These are phyloP conservation scores for Trematomus bernacchii DNA, from an alignment of 2,797 vertebrate species.

Conservation along the genomic window DNA sequence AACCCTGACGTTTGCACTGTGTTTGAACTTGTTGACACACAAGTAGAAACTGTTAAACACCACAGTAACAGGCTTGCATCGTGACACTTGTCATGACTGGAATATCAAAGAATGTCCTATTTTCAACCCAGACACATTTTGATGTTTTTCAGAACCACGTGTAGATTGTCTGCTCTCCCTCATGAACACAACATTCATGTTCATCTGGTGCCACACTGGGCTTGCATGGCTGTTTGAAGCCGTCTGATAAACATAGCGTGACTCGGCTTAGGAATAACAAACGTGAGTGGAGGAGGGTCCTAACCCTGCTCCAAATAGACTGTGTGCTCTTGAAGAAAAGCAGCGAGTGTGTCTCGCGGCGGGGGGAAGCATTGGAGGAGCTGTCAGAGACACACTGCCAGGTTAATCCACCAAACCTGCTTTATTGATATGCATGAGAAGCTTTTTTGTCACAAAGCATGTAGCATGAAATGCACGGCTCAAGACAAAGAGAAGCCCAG, in stretches of 20 bases:
- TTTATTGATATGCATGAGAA: conserved; percentile 51
- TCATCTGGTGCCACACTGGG: conserved; percentile 43
- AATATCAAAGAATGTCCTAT: conserved; percentile 50
- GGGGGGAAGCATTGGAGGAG: conserved; percentile 47
- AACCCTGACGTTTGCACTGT: not conserved
- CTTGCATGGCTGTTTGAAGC: conserved; percentile 59
- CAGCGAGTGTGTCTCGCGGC: conserved; percentile 41
- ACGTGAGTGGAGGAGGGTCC: conserved; percentile 68
- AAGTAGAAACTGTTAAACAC: conserved; percentile 5
- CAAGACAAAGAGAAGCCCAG: conserved; percentile 5
- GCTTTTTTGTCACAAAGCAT: conserved; percentile 12
- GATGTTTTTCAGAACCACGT: conserved; percentile 44
- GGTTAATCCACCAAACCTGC: conserved; percentile 36
- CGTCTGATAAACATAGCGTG: conserved; percentile 81
- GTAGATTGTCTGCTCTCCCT: conserved; percentile 39
- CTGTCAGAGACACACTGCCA: conserved; percentile 55
- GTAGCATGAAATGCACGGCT: not conserved
- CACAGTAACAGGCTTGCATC: conserved; percentile 1
- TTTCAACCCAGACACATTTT: conserved; percentile 55
- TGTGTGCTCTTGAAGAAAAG: conserved; percentile 59
- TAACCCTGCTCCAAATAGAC: conserved; percentile 38
- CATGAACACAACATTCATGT: conserved; percentile 34
- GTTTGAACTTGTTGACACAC: conserved; percentile 13
- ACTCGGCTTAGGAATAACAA: conserved; percentile 76
- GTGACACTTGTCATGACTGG: conserved; percentile 17